Conservation (phyloP, 2,113 vertebrate genomes). For the Tetraodon nigroviridis region DNA sequence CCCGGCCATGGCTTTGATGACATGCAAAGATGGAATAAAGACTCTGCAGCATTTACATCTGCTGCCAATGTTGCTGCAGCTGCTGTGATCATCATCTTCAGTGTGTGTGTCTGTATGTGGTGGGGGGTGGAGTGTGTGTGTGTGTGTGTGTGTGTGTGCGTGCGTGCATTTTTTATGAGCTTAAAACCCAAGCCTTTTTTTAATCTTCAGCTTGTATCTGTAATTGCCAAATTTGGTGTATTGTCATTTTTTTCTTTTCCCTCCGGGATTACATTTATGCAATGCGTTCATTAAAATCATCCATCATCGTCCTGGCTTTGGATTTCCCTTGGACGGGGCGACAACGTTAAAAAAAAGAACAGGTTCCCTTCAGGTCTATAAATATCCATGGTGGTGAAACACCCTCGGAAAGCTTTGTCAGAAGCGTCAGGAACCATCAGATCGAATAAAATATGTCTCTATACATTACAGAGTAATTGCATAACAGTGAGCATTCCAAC, state of each 20-base stretch:
- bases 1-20: conserved; percentile 63
- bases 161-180: not conserved
- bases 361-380: conserved; percentile 40
- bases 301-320: conserved; percentile 51
- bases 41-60: conserved; percentile 42
- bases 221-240: conserved; percentile 25
- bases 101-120: conserved; percentile 5
- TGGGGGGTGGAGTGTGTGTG: conserved; percentile 20
- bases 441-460: conserved; percentile 38
- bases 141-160: not conserved
- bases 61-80: conserved; percentile 39
- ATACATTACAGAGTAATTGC: conserved; percentile 39
- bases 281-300: conserved; percentile 59
- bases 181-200: not conserved
- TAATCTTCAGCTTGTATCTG: conserved; percentile 6
- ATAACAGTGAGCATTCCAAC: conserved; percentile 43
- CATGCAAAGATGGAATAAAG: conserved; percentile 55
- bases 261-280: conserved; percentile 46
- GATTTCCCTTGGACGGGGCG: conserved; percentile 45
- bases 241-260: conserved; percentile 34
- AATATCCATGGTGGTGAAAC: conserved; percentile 51
- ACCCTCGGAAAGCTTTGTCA: conserved; percentile 40
- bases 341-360: not conserved
- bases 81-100: conserved; percentile 47
- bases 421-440: conserved; percentile 37